Base-by-base conservation (phyloP, 2,797 vertebrate genomes). In the Brachymystax lenok region DNA sequence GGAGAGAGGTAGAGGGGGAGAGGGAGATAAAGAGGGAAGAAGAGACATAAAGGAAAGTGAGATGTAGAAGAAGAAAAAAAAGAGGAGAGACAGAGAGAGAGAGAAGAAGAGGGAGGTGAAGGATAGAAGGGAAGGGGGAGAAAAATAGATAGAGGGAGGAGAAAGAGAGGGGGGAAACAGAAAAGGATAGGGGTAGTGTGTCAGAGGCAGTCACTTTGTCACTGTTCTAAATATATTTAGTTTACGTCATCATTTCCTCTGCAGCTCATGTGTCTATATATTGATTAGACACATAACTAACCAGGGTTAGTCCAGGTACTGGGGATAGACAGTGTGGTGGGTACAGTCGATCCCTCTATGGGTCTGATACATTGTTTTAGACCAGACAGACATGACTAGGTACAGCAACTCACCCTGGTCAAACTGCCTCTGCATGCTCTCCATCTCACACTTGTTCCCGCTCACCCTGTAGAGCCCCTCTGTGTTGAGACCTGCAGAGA, bases 361-460 rank as follows among this genome's bases (percentile, higher is more conserved):
- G 66, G 28, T 16, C 28, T 19, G 51, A 19, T 27, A 13, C 28
- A n/a, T 30, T 56, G 71, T 54, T 78, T 86, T 84, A 21, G 72
- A 83, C 40, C 40, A 46, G 40, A 84, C 77, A 83, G 85, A 82
- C 81, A 78, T 75, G 68, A 71, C 84, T 54, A 76, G 75, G 73
- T 63, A 63, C 24, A 24, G 59, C 61, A 74, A 87, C 94, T 94
- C 87, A 98, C 98, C 97, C 90, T 97, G 98, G 85, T 99, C 98
- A 69, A 99, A 99, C 93, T 98, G 98, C 56, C 96, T 94, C 88
- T 99, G 98, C 89, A 99, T 94, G 83, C 95, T 96, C 83, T 99
- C 98, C 96, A 99, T 99, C 91, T 99, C 98, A 0, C 97, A 96
- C 87, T 98, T 99, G 94, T 99, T 99, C 35, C 97, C 98, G 0